These are phyloP conservation scores for Notothenia rossii DNA, from an alignment of 2,113 vertebrate genomes.

Conservation along the genomic window DNA sequence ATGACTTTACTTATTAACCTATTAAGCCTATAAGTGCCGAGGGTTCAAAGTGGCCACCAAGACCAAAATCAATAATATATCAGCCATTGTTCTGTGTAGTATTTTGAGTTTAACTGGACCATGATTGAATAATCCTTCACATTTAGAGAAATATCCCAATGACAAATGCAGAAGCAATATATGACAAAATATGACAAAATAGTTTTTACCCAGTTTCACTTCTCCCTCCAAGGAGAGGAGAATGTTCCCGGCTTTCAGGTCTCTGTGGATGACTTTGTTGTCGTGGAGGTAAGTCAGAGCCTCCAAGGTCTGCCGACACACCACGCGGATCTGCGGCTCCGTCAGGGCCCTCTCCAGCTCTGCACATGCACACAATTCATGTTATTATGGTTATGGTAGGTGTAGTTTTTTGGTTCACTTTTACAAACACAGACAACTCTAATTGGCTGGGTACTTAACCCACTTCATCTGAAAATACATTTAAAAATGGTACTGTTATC, in stretches of 20 bases:
- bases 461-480: background rate
- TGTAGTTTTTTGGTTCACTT: constrained; percentile 10
- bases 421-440: constrained; percentile 19
- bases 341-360: constrained; percentile 96
- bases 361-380: constrained; percentile 60
- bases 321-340: constrained; percentile 96
- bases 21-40: constrained; percentile 30
- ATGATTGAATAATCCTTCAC: constrained; percentile 22
- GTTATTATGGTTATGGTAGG: background rate
- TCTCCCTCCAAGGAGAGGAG: constrained; percentile 95
- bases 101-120: constrained; percentile 4
- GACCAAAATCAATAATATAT: constrained; percentile 21
- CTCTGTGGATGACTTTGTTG: constrained; percentile 97
- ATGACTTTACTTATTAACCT: constrained; percentile 40
- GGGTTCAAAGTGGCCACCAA: constrained; percentile 20
- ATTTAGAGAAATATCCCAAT: background rate
- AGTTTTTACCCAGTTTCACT: constrained; percentile 92
- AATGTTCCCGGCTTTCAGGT: constrained; percentile 98
- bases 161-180: background rate
- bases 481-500: no score
- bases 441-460: background rate
- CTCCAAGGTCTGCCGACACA: constrained; percentile 95
- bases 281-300: constrained; percentile 95
- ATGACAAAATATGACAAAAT: background rate
- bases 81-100: constrained; percentile 6